A percentile compares a stretch with the other conserved stretches of the same genome.
phyloP scores from a whole-genome alignment of 2,888 invertebrate genomes.

The Mesorhabditis sp. region DNA sequence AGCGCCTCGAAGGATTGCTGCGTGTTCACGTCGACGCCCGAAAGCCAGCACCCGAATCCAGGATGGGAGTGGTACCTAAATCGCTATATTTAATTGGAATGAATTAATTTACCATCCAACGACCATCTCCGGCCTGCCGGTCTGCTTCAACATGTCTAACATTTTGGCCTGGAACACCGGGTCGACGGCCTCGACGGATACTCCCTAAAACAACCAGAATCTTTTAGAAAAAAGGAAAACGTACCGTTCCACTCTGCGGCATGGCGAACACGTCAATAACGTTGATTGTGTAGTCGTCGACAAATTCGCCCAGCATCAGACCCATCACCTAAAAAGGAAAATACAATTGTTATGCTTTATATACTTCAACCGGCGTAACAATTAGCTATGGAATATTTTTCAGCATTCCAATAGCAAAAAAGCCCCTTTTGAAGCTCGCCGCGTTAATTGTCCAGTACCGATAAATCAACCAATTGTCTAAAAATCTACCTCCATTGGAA shows the following conservation, averaged over 20 bases:
- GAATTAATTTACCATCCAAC: slow-evolving; percentile 73
- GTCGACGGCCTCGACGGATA: slow-evolving; percentile 97
- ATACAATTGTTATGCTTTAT: too few species aligned
- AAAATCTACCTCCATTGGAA: slow-evolving; percentile 39
- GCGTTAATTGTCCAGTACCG: background rate
- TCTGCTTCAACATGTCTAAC: slow-evolving; percentile 94
- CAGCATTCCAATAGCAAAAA: too few species aligned
- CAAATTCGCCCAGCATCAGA: slow-evolving; percentile 86
- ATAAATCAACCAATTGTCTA: background rate
- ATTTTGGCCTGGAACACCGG: slow-evolving; percentile 99
- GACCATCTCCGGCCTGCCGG: slow-evolving; percentile 96
- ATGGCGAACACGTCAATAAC: slow-evolving; percentile 99
- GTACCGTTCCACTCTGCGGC: slow-evolving; percentile 74
- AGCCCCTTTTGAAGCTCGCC: too few species aligned
- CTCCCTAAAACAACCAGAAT: slow-evolving; percentile 67
- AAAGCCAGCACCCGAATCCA: slow-evolving; percentile 19
- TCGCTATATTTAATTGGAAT: background rate
- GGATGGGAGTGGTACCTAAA: slow-evolving; percentile 59
- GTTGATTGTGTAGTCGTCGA: slow-evolving; percentile 98
- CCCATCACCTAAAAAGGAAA: slow-evolving; percentile 77
- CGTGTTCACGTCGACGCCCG: slow-evolving; percentile 31
- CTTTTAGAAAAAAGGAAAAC: background rate
- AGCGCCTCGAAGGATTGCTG: slow-evolving; percentile 66
- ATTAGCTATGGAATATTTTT: too few species aligned
- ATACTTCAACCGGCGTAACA: too few species aligned